A percentile compares a stretch with the other conserved stretches of the same genome.
These are phyloP conservation scores for Apotomis capreana DNA, from an alignment of 2,888 invertebrate species.

Conservation along the genomic window DNA sequence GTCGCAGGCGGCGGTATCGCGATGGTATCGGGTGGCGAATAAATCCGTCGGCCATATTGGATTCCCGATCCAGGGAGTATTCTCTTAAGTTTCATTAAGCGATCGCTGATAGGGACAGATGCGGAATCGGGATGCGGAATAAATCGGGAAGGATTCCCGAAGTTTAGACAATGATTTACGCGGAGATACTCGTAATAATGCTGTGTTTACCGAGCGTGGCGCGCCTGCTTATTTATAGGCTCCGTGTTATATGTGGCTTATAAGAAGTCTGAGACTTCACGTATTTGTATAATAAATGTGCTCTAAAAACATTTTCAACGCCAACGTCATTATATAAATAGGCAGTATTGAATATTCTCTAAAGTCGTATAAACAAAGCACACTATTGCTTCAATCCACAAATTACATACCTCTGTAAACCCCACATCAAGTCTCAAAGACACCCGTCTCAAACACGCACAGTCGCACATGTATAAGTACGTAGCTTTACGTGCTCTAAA, in stretches of 20 bases:
- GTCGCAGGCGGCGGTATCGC: constrained; percentile 66
- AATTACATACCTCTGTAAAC: constrained; percentile 11
- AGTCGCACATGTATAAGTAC: constrained; percentile 5
- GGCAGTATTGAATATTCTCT: background rate
- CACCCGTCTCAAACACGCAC: background rate
- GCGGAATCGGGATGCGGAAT: constrained; percentile 51
- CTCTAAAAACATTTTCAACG: too few relatives aligned
- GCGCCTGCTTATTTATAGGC: background rate
- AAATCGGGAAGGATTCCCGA: constrained; percentile 58
- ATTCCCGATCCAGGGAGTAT: constrained; percentile 65
- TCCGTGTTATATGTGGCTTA: background rate
- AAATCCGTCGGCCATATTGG: constrained; percentile 78
- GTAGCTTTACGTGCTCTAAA: constrained; percentile 22
- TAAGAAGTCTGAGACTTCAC: background rate
- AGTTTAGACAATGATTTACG: constrained; percentile 40
- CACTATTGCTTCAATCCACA: constrained; percentile 16
- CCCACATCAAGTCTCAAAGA: constrained; percentile 20
- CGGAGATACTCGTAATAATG: constrained; percentile 14
- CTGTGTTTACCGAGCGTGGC: background rate
- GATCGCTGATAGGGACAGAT: constrained; percentile 67
- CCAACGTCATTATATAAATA: background rate
- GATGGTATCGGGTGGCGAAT: constrained; percentile 73
- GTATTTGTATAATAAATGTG: background rate
- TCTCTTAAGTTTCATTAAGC: constrained; percentile 82
- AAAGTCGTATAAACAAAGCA: background rate